Conservation (phyloP, 1,140 invertebrate species). For the Ditylenchus dipsaci region DNA sequence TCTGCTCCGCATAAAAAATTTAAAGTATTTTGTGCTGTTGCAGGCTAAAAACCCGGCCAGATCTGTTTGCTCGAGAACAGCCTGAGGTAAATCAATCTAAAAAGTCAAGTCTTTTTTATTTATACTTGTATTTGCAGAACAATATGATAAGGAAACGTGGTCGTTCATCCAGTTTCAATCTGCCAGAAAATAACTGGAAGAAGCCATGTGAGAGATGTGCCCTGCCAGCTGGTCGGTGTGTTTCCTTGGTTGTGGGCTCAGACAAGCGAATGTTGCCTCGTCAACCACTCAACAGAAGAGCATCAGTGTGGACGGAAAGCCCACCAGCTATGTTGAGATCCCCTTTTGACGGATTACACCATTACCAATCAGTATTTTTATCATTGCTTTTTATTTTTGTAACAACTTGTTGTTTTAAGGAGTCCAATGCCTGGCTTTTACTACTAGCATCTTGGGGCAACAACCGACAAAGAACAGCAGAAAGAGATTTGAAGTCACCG, state of each 20-base stretch:
- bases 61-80: constrained; percentile 26
- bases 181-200: neutral
- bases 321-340: constrained; percentile 42
- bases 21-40: constrained; percentile 30
- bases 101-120: neutral
- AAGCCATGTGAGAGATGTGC: constrained; percentile 13
- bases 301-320: constrained; percentile 43
- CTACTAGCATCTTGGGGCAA: constrained; percentile 41
- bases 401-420: constrained; percentile 15
- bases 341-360: constrained; percentile 32
- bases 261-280: constrained; percentile 33
- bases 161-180: constrained; percentile 28
- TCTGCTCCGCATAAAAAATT: neutral
- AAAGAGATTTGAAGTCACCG: neutral
- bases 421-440: constrained; percentile 44
- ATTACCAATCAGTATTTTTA: constrained; percentile 1
- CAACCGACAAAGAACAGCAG: constrained; percentile 14
- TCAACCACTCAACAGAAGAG: constrained; percentile 5
- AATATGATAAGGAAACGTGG: neutral
- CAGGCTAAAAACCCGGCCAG: constrained; percentile 38
- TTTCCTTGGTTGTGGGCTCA: constrained; percentile 19
- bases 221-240: constrained; percentile 10
- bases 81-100: neutral
- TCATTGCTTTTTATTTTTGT: neutral
- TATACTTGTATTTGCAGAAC: neutral